Evolutionary conservation across 2,113 vertebrate genomes (phyloP).

Genomic region (Nothobranchius kuhntae): DNA sequence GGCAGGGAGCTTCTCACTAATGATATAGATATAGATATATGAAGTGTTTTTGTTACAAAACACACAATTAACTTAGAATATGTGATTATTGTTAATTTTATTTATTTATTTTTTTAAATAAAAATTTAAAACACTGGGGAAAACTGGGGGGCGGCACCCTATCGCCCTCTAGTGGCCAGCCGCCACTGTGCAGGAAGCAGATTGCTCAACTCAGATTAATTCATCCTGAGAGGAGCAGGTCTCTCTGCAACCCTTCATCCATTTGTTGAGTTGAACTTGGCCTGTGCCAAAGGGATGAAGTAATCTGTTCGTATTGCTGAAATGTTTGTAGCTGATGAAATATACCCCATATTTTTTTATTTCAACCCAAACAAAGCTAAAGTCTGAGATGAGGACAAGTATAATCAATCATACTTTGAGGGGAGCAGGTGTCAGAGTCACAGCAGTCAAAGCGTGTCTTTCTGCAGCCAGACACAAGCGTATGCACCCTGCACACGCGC

Average conservation of each 20-base stretch:
- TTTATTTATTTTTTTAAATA: no score
- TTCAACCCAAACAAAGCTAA: neutral
- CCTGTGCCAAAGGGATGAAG: neutral
- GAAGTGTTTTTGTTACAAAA: no score
- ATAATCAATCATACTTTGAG: neutral
- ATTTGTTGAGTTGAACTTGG: neutral
- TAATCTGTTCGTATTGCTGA: neutral
- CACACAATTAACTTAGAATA: no score
- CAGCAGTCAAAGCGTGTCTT: neutral
- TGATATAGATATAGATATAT: no score
- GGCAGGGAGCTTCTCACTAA: no score
- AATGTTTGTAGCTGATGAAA: neutral
- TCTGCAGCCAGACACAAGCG: conserved; percentile 8
- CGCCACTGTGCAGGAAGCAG: no score
- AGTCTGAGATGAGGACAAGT: neutral
- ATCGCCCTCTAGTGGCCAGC: no score
- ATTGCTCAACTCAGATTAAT: neutral
- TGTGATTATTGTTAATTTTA: no score
- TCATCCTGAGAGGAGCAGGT: neutral
- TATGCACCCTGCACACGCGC: conserved; percentile 9
- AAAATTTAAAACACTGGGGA: no score
- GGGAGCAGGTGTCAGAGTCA: conserved; percentile 7
- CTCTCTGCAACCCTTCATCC: neutral
- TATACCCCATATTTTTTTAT: neutral
- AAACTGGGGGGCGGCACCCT: no score